Percentiles rank a stretch among this genome's conserved stretches.
These are phyloP conservation scores for Pseudoips prasinana DNA, from an alignment of 2,888 invertebrate genomes.

Conservation along the genomic window DNA sequence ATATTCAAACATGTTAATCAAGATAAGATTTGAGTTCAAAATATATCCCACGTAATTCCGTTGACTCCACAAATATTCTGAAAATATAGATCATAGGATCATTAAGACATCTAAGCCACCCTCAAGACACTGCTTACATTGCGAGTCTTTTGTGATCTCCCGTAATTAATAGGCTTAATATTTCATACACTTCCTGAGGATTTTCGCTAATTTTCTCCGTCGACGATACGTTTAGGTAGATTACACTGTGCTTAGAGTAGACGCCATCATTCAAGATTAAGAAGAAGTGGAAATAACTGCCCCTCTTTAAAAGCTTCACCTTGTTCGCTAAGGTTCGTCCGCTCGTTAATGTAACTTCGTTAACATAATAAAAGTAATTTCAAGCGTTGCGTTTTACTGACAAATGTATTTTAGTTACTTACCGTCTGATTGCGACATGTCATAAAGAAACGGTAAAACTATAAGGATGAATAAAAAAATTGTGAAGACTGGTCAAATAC, in stretches of 20 bases:
- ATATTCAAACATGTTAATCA: too few relatives aligned
- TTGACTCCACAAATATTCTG: constrained; percentile 48
- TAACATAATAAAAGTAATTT: constrained; percentile 45
- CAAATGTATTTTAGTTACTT: constrained; percentile 27
- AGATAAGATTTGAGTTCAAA: too few relatives aligned
- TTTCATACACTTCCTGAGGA: constrained; percentile 63
- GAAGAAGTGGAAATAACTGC: constrained; percentile 45
- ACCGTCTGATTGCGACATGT: constrained; percentile 9
- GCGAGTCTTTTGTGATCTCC: constrained; percentile 60
- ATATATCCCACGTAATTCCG: constrained; percentile 28
- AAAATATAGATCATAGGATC: constrained; percentile 60
- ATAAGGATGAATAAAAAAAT: too few relatives aligned
- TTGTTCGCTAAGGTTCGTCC: constrained; percentile 37
- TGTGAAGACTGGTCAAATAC: too few relatives aligned
- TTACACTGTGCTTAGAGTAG: constrained; percentile 42
- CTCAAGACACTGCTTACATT: constrained; percentile 52
- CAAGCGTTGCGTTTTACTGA: constrained; percentile 30
- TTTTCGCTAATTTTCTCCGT: constrained; percentile 59
- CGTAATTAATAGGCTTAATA: constrained; percentile 71
- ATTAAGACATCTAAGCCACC: constrained; percentile 53
- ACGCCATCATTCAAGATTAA: constrained; percentile 55
- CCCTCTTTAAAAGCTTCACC: constrained; percentile 49
- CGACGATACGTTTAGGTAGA: constrained; percentile 39
- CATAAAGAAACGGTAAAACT: too few relatives aligned
- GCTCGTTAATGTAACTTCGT: constrained; percentile 47